These are phyloP conservation scores for Dorcus hopei DNA, from an alignment of 2,888 invertebrate species.

Conservation along the genomic window DNA sequence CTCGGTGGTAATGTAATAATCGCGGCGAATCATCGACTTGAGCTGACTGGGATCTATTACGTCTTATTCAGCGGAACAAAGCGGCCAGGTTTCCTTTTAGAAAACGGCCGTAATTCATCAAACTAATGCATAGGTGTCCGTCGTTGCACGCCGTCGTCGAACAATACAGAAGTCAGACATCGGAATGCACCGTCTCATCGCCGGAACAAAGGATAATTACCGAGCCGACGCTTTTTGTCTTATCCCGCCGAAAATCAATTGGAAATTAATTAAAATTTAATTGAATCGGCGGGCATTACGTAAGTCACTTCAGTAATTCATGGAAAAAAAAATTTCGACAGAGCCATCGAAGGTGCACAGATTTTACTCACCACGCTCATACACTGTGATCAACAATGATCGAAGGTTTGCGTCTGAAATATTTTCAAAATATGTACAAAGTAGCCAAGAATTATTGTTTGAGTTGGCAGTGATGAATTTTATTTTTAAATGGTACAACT, in stretches of 20 bases:
- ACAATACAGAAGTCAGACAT: slow-evolving; percentile 15
- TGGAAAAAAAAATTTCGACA: neutral
- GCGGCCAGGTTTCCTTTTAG: slow-evolving; percentile 15
- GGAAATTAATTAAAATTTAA: slow-evolving; percentile 17
- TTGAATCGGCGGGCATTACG: slow-evolving; percentile 1
- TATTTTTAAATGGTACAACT: too few relatives aligned
- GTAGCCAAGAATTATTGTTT: too few relatives aligned
- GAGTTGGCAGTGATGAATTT: too few relatives aligned
- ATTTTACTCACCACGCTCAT: neutral
- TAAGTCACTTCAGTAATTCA: too few relatives aligned
- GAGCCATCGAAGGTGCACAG: neutral
- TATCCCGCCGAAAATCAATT: slow-evolving; percentile 7
- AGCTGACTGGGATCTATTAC: neutral
- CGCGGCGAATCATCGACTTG: neutral
- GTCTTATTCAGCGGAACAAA: slow-evolving; percentile 10
- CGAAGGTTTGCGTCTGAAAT: too few relatives aligned
- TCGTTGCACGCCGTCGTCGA: neutral
- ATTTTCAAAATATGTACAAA: too few relatives aligned
- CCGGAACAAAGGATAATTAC: slow-evolving; percentile 18
- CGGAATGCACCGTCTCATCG: slow-evolving; percentile 9
- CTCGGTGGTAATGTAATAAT: neutral
- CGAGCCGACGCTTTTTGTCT: slow-evolving; percentile 8
- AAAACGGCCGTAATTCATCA: slow-evolving; percentile 25
- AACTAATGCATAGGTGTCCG: slow-evolving; percentile 22
- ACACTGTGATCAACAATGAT: too few relatives aligned